phyloP scores from a whole-genome alignment of 2,888 invertebrate species.

The Rhopalosiphum nymphaeae region DNA sequence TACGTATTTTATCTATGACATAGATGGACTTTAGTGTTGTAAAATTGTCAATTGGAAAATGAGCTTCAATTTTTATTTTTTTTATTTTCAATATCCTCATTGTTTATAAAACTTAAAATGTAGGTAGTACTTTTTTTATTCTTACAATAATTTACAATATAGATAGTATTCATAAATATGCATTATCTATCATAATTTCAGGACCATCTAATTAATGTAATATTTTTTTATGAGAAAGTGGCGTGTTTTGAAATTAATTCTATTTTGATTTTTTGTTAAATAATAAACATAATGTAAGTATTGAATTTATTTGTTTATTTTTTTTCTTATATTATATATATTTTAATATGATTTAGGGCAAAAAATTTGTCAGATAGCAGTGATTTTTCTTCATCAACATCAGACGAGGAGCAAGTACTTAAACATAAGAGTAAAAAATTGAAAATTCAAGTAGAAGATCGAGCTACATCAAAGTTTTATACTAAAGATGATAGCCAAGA shows the following conservation, averaged over 20 bases:
- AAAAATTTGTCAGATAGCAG: conserved; percentile 55
- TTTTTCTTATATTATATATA: not conserved
- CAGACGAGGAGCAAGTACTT: not conserved
- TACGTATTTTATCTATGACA: not conserved
- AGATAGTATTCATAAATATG: not conserved
- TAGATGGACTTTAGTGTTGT: not conserved
- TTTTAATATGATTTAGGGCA: not conserved
- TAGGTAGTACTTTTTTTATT: not conserved
- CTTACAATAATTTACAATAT: not conserved
- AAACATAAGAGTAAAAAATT: not conserved
- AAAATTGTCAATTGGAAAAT: not conserved
- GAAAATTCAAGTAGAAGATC: conserved; percentile 25
- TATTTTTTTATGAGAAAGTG: not conserved
- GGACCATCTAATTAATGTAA: not conserved
- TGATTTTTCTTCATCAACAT: not conserved
- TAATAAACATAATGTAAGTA: not conserved
- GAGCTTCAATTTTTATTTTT: not conserved
- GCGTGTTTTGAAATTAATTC: not conserved
- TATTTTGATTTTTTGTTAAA: not conserved
- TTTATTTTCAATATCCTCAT: not conserved
- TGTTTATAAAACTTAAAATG: not conserved
- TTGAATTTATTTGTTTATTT: not conserved
- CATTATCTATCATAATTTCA: not conserved
- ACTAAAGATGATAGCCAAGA: conserved; percentile 52
- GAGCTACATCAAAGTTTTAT: conserved; percentile 60